A percentile compares a stretch with the other conserved stretches of the same genome.
These are phyloP conservation scores for Chouioia cunea DNA, from an alignment of 2,888 invertebrate species.

Conservation along the genomic window DNA sequence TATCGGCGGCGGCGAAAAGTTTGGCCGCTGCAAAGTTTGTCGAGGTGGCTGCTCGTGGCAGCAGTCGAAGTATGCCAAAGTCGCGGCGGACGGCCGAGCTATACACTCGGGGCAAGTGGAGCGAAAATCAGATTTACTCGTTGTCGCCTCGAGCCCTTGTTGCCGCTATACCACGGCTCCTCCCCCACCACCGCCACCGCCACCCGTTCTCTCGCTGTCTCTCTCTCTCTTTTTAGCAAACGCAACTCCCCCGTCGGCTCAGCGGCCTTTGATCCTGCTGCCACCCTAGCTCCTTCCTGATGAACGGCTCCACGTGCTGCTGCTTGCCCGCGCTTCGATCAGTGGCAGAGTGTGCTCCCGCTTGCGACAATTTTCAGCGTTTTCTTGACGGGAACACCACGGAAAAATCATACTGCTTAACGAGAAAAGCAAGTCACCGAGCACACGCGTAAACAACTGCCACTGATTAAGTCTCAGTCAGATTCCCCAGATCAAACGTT, in stretches of 20 bases:
- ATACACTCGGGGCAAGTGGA: slow-evolving; percentile 56
- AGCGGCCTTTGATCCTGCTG: slow-evolving; percentile 67
- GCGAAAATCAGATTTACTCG: slow-evolving; percentile 68
- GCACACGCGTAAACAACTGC: not conserved
- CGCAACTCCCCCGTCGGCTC: slow-evolving; percentile 53
- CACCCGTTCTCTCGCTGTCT: slow-evolving; percentile 43
- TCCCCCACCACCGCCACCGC: too few species aligned
- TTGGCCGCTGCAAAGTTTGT: not conserved
- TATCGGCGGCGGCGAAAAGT: not conserved
- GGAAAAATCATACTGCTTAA: too few species aligned
- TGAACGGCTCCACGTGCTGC: not conserved
- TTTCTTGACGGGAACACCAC: too few species aligned
- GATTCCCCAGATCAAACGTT: slow-evolving; percentile 43
- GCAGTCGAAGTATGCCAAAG: slow-evolving; percentile 60
- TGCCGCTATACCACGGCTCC: too few species aligned
- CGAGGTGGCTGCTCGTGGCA: not conserved
- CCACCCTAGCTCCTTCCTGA: slow-evolving; percentile 57
- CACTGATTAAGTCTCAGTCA: not conserved
- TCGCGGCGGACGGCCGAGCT: slow-evolving; percentile 54
- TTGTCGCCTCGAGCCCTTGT: slow-evolving; percentile 62
- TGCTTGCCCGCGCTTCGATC: slow-evolving; percentile 37
- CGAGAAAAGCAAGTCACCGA: too few species aligned
- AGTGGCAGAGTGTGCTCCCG: not conserved
- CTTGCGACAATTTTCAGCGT: too few species aligned
- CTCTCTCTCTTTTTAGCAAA: slow-evolving; percentile 31